Percentiles rank a stretch among this genome's conserved stretches.
Evolutionary conservation across 2,113 vertebrate genomes (phyloP).

Genomic region (Tyto alba): DNA sequence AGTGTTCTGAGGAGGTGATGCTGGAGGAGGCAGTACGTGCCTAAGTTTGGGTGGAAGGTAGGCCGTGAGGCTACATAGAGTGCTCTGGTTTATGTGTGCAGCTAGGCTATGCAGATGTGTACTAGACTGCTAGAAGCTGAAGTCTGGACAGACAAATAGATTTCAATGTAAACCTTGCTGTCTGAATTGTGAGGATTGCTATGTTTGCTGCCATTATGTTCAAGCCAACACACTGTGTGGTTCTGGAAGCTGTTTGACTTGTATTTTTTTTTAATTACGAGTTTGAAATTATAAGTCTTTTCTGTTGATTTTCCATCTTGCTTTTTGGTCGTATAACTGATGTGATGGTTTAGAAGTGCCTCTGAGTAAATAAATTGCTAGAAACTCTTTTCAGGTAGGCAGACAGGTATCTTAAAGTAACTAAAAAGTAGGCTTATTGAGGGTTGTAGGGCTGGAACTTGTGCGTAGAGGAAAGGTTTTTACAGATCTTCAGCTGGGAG

Average conservation of each 20-base stretch:
- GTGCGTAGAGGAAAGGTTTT: not conserved
- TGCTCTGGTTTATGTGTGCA: not conserved
- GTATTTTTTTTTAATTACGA: not conserved
- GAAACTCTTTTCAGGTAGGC: not conserved
- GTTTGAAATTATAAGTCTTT: not conserved
- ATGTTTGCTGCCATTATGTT: not conserved
- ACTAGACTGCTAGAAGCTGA: not conserved
- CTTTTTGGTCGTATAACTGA: not conserved
- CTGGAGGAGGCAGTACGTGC: not conserved
- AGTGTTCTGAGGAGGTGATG: not conserved
- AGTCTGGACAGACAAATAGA: not conserved
- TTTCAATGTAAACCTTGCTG: not conserved
- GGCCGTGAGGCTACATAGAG: not conserved
- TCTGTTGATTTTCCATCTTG: not conserved
- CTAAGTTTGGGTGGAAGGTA: not conserved
- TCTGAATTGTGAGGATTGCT: not conserved
- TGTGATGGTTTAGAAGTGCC: not conserved
- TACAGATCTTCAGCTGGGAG: not conserved
- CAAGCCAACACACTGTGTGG: not conserved
- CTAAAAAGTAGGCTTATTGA: not conserved
- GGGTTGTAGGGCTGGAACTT: not conserved
- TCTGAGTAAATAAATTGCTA: not conserved
- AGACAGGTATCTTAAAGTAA: not conserved
- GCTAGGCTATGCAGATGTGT: not conserved
- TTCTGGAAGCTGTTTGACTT: not conserved